Conservation (phyloP, 2,113 vertebrate genomes). For the Asarcornis scutulata region DNA sequence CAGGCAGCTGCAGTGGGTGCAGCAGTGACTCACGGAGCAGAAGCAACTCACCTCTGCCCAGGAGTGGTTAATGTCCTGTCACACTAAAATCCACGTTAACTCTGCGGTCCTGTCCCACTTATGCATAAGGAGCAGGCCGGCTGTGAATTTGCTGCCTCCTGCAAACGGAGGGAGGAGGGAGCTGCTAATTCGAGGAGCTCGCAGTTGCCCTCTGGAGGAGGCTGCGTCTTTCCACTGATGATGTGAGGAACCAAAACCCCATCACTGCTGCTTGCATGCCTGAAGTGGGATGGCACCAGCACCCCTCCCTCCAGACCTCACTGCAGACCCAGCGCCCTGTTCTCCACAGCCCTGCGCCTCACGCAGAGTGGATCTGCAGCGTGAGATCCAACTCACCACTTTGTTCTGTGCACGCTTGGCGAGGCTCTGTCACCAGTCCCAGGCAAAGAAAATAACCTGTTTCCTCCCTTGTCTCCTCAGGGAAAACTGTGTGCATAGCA, state of each 20-base stretch:
- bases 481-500: neutral
- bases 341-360: neutral
- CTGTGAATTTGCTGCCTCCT: neutral
- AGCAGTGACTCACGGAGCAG: neutral
- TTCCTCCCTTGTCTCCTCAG: neutral
- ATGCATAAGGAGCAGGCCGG: neutral
- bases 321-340: neutral
- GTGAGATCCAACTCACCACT: neutral
- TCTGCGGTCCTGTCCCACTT: neutral
- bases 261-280: neutral
- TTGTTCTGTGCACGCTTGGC: neutral
- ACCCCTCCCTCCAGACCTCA: neutral
- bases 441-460: neutral
- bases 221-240: neutral
- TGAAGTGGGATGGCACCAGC: neutral
- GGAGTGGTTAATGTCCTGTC: rapidly evolving
- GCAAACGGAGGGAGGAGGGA: neutral
- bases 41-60: neutral
- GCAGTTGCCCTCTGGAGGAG: neutral
- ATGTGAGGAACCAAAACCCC: neutral
- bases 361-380: neutral
- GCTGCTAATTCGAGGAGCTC: neutral
- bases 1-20: neutral
- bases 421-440: neutral
- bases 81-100: neutral